A percentile compares a stretch with the other conserved stretches of the same genome.
Conservation (phyloP, 2,888 invertebrate species). For the Netelia virgata region DNA sequence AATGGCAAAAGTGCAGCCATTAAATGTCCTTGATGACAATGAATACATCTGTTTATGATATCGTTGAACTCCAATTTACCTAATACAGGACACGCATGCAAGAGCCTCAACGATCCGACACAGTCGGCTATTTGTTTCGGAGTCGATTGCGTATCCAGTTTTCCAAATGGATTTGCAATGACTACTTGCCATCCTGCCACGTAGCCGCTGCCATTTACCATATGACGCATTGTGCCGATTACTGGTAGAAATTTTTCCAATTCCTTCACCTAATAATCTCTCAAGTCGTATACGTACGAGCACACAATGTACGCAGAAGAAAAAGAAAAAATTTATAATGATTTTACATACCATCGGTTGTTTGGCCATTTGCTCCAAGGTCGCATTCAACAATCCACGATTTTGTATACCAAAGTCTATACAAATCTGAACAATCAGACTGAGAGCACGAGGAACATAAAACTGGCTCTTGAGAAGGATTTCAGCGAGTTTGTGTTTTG, state of each 20-base stretch:
- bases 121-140: slow-evolving; percentile 76
- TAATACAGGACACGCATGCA: slow-evolving; percentile 79
- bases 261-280: slow-evolving; percentile 74
- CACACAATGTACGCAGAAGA: background rate
- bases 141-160: slow-evolving; percentile 72
- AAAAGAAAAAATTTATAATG: slow-evolving; percentile 5
- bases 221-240: slow-evolving; percentile 71
- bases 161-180: slow-evolving; percentile 76
- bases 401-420: slow-evolving; percentile 78
- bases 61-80: slow-evolving; percentile 75
- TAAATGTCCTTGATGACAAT: slow-evolving; percentile 75
- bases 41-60: slow-evolving; percentile 74
- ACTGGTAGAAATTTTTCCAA: slow-evolving; percentile 76
- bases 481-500: slow-evolving; percentile 77
- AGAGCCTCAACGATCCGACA: slow-evolving; percentile 74
- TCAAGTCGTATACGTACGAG: background rate
- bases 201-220: slow-evolving; percentile 77
- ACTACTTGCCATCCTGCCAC: slow-evolving; percentile 78
- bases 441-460: slow-evolving; percentile 74
- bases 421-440: slow-evolving; percentile 77
- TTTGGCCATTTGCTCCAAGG: slow-evolving; percentile 76
- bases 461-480: slow-evolving; percentile 75
- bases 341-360: slow-evolving; percentile 74
- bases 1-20: slow-evolving; percentile 79
- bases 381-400: slow-evolving; percentile 74